Percentiles rank a stretch among this genome's conserved stretches.
These are phyloP conservation scores for Tympanoctomys barrerae DNA, from an alignment of 2,797 vertebrate genomes.

Conservation along the genomic window DNA sequence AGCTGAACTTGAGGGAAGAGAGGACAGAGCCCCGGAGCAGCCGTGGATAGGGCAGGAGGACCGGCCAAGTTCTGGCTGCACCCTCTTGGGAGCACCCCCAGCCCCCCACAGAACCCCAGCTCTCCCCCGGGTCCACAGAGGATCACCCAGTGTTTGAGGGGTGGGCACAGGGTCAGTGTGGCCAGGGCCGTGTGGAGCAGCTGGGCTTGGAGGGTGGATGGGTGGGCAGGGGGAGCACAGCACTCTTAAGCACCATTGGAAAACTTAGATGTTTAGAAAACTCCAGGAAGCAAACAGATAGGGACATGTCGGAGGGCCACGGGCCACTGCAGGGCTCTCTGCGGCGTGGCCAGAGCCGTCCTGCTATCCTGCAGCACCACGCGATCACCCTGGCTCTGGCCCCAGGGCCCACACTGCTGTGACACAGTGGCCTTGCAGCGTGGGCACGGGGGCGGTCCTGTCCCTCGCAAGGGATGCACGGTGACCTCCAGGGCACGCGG, in stretches of 20 bases:
- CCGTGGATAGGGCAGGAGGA: neutral
- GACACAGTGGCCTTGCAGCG: neutral
- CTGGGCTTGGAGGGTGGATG: no score
- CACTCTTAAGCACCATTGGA: neutral
- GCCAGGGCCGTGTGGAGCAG: no score
- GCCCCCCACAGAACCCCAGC: neutral
- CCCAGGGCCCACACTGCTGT: neutral
- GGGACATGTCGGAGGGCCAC: neutral
- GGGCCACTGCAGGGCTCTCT: neutral
- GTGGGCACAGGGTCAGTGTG: no score
- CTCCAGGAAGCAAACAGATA: accelerated
- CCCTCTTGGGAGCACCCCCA: neutral
- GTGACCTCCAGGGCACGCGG: neutral
- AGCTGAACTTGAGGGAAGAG: neutral
- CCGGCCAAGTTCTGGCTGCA: neutral
- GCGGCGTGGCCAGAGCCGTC: neutral
- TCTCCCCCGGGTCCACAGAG: neutral
- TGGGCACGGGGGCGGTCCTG: no score
- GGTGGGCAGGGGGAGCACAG: no score
- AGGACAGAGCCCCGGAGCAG: neutral
- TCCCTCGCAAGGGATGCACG: neutral
- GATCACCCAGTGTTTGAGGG: neutral
- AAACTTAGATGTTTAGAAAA: neutral
- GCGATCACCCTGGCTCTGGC: neutral
- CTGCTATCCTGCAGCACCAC: neutral